Evolutionary conservation across 2,888 invertebrate species (phyloP).

Genomic region (Dendrolimus pini): DNA sequence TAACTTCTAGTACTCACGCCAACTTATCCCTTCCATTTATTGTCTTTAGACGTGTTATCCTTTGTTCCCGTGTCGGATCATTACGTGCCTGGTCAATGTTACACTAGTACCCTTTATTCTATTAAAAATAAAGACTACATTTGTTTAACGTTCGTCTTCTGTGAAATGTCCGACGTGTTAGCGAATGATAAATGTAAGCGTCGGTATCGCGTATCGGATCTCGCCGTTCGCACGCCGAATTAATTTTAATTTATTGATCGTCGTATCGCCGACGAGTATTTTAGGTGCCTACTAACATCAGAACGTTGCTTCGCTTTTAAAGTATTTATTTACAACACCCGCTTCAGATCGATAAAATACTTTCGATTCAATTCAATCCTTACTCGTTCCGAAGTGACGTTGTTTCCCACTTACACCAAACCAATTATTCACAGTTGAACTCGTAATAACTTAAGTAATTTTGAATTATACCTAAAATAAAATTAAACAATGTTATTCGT

Average conservation of each 20-base stretch:
- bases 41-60: slow-evolving; percentile 68
- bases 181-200: slow-evolving; percentile 77
- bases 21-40: slow-evolving; percentile 62
- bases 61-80: slow-evolving; percentile 57
- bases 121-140: slow-evolving; percentile 50
- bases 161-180: slow-evolving; percentile 75
- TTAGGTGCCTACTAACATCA: slow-evolving; percentile 64
- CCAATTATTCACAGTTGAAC: neutral
- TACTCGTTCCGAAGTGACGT: slow-evolving; percentile 3
- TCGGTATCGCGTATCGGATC: slow-evolving; percentile 75
- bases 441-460: neutral
- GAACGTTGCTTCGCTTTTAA: slow-evolving; percentile 54
- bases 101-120: slow-evolving; percentile 41
- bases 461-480: neutral
- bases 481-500: neutral
- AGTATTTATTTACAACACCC: slow-evolving; percentile 47
- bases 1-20: slow-evolving; percentile 38
- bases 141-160: slow-evolving; percentile 45
- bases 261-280: slow-evolving; percentile 69
- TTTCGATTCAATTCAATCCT: slow-evolving; percentile 17
- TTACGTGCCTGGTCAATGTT: slow-evolving; percentile 53
- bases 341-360: slow-evolving; percentile 27
- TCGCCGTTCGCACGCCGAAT: slow-evolving; percentile 76
- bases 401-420: neutral
- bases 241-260: slow-evolving; percentile 77